phyloP scores from a whole-genome alignment of 1,140 invertebrate species.

The Brachionus rotundiformis region DNA sequence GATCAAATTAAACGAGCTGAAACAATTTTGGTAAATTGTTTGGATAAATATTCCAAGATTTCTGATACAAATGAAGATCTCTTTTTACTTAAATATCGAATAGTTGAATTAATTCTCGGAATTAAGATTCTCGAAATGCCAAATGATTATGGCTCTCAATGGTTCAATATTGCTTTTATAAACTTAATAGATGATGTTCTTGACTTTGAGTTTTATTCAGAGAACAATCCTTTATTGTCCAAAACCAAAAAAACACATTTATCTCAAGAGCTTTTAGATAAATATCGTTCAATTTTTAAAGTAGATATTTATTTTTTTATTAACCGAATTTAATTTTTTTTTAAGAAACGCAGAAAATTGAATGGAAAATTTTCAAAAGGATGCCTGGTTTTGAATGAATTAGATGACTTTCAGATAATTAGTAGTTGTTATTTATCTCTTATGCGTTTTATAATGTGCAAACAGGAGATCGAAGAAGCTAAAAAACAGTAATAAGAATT shows the following conservation, averaged over 20 bases:
- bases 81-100: background rate
- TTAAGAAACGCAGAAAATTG: constrained; percentile 8
- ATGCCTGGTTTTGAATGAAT: constrained; percentile 4
- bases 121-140: constrained; percentile 5
- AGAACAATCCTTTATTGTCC: constrained; percentile 6
- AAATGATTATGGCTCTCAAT: background rate
- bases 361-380: background rate
- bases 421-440: background rate
- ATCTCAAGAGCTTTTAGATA: constrained; percentile 1
- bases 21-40: background rate
- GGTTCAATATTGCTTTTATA: constrained; percentile 30
- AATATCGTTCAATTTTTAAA: constrained; percentile 45
- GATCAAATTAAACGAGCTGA: constrained; percentile 31
- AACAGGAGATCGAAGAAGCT: constrained; percentile 46
- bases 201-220: constrained; percentile 18
- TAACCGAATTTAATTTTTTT: background rate
- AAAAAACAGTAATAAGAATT: constrained; percentile 48
- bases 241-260: background rate
- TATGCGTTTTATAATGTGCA: constrained; percentile 8
- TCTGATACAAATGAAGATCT: background rate
- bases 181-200: constrained; percentile 18
- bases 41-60: constrained; percentile 24
- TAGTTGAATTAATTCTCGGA: constrained; percentile 21
- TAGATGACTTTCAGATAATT: constrained; percentile 37
- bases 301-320: background rate